Evolutionary conservation across 2,797 vertebrate genomes (phyloP).

Genomic region (Sciurus carolinensis): DNA sequence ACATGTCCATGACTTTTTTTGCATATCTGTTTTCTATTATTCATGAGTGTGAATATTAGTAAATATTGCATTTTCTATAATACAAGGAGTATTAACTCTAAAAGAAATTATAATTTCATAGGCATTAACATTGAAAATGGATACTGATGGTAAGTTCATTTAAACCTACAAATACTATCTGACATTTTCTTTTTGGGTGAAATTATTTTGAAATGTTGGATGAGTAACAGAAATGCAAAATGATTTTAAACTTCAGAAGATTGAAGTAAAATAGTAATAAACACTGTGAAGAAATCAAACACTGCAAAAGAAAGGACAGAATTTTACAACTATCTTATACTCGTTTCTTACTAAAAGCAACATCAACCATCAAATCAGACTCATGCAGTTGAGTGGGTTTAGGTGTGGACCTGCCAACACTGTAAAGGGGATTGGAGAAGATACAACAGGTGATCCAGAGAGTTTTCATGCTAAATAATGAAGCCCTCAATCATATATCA

Average conservation of each 20-base stretch:
- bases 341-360: background rate
- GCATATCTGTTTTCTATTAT: constrained; percentile 57
- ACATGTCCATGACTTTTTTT: constrained; percentile 34
- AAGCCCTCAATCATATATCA: background rate
- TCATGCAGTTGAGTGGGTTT: background rate
- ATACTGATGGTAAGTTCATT: background rate
- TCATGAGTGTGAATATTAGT: constrained; percentile 62
- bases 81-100: constrained; percentile 30
- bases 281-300: background rate
- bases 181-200: background rate
- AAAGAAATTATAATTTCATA: constrained; percentile 42
- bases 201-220: constrained; percentile 17
- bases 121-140: constrained; percentile 42
- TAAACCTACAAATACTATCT: constrained; percentile 5
- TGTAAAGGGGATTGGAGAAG: background rate
- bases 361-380: background rate
- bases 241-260: background rate
- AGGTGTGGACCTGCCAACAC: too few species aligned
- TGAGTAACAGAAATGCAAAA: background rate
- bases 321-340: background rate
- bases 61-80: constrained; percentile 66
- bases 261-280: background rate
- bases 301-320: background rate
- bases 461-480: background rate
- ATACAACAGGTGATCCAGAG: background rate